Conservation (phyloP, 2,113 vertebrate genomes). For the cattle (Bos taurus) region ARS-UCD2.0 NC_037330.1:111920001-111920500, state of each 20-base stretch:
- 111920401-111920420: background rate
- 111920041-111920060: background rate
- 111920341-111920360: background rate
- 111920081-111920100: background rate
- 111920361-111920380: background rate
- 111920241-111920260: rapidly evolving
- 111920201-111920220: background rate
- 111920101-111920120: background rate
- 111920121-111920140: background rate
- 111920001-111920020: background rate
- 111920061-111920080: background rate
- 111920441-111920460: background rate
- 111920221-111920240: background rate
- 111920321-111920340: background rate
- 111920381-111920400: background rate
- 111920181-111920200: background rate
- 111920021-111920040: background rate
- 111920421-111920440: background rate
- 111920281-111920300: background rate
- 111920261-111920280: rapidly evolving
- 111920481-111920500: background rate
- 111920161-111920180: background rate
- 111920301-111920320: background rate
- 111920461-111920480: background rate
- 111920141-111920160: background rate